Conservation (phyloP, 2,797 vertebrate genomes). For the Sebastes cheni region DNA sequence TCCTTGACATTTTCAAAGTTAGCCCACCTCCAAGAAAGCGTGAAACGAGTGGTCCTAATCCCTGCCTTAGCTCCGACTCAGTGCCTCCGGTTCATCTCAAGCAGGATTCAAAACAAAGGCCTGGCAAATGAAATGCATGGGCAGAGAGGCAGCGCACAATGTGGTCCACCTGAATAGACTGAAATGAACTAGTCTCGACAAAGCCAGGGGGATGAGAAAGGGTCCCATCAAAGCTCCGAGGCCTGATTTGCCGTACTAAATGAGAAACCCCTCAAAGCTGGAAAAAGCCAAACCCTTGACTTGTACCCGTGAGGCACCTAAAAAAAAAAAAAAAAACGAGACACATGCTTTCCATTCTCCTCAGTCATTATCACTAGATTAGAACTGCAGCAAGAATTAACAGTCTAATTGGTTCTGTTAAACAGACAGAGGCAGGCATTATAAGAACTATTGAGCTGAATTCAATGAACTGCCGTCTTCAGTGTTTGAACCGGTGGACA, state of each 20-base stretch:
- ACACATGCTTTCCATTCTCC: constrained; percentile 56
- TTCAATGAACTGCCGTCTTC: constrained; percentile 55
- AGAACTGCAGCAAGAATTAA: constrained; percentile 56
- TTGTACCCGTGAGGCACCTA: constrained; percentile 42
- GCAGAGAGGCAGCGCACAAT: constrained; percentile 68
- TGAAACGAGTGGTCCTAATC: constrained; percentile 71
- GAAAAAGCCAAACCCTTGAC: constrained; percentile 66
- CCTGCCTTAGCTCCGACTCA: constrained; percentile 72
- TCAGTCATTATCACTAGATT: constrained; percentile 67
- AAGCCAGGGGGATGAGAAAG: constrained; percentile 69
- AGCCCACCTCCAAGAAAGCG: constrained; percentile 67
- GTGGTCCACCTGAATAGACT: constrained; percentile 71
- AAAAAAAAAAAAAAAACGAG: constrained; percentile 13
- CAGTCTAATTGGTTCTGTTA: constrained; percentile 69
- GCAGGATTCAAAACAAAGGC: constrained; percentile 73
- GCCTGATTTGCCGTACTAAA: constrained; percentile 68
- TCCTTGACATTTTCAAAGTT: constrained; percentile 70
- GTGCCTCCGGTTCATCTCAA: constrained; percentile 73
- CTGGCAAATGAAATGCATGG: constrained; percentile 77
- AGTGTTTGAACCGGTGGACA: constrained; percentile 39
- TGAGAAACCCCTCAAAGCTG: constrained; percentile 71
- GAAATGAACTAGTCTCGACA: constrained; percentile 75
- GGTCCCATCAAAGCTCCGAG: constrained; percentile 64
- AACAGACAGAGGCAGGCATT: constrained; percentile 50
- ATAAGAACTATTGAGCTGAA: constrained; percentile 54